phyloP scores from a whole-genome alignment of 2,888 invertebrate genomes.

The Aspidiotus destructor region DNA sequence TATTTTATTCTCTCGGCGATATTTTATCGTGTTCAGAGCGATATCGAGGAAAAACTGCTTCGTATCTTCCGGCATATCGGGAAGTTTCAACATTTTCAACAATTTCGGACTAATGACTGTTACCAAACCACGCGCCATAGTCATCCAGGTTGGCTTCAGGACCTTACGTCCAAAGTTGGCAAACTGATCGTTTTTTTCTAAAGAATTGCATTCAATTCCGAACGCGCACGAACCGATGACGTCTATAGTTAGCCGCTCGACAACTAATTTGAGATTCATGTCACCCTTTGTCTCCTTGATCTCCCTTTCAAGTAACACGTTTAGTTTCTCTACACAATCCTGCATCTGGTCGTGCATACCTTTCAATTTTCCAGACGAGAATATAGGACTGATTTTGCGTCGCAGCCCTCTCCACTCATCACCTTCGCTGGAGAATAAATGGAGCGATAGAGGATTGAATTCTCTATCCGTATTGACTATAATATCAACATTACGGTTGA shows the following conservation, averaged over 20 bases:
- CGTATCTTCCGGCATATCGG: constrained; percentile 35
- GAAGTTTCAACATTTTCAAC: constrained; percentile 34
- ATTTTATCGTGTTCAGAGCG: constrained; percentile 33
- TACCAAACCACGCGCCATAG: constrained; percentile 36
- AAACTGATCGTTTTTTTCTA: constrained; percentile 35
- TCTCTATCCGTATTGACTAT: constrained; percentile 28
- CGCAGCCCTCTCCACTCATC: constrained; percentile 42
- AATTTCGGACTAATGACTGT: constrained; percentile 33
- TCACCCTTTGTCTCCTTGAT: not conserved
- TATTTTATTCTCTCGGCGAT: constrained; percentile 8
- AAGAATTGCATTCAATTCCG: constrained; percentile 23
- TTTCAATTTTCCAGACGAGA: constrained; percentile 43
- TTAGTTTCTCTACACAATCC: constrained; percentile 26
- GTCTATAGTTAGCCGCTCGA: constrained; percentile 18
- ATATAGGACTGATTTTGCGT: constrained; percentile 42
- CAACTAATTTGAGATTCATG: constrained; percentile 6
- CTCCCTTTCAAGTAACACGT: constrained; percentile 9
- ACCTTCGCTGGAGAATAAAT: constrained; percentile 38
- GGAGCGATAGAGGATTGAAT: constrained; percentile 34
- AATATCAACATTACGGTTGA: constrained; percentile 31
- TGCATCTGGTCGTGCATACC: constrained; percentile 33
- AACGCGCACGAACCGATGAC: constrained; percentile 23
- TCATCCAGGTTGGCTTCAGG: constrained; percentile 11
- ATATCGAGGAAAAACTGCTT: constrained; percentile 38
- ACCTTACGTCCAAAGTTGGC: not conserved